phyloP scores from a whole-genome alignment of 2,888 invertebrate species.

The Pyrochroa serraticornis region DNA sequence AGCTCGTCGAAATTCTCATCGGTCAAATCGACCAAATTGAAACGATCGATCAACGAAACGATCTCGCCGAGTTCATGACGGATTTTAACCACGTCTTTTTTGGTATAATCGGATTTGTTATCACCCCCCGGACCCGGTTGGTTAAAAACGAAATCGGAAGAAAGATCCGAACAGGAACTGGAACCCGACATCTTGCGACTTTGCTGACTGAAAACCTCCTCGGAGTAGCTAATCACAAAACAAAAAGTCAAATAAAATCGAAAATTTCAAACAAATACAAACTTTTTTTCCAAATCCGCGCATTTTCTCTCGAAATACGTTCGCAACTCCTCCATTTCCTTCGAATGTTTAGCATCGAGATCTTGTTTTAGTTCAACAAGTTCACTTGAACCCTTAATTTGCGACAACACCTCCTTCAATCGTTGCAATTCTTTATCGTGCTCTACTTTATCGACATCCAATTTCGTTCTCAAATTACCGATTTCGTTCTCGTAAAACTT shows the following conservation, averaged over 20 bases:
- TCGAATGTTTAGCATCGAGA: constrained; percentile 69
- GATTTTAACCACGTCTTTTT: constrained; percentile 47
- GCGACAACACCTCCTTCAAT: constrained; percentile 63
- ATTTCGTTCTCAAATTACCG: constrained; percentile 43
- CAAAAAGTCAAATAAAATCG: constrained; percentile 5
- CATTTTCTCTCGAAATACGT: constrained; percentile 83
- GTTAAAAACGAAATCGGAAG: constrained; percentile 53
- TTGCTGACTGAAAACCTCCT: constrained; percentile 71
- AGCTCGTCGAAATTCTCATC: constrained; percentile 44
- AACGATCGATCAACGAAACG: constrained; percentile 36
- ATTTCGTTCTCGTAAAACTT: constrained; percentile 40
- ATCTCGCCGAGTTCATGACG: constrained; percentile 45
- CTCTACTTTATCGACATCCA: constrained; percentile 62
- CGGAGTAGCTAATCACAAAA: constrained; percentile 62
- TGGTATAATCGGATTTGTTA: constrained; percentile 35
- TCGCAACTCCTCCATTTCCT: constrained; percentile 79
- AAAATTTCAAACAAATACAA: constrained; percentile 41
- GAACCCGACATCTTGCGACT: constrained; percentile 64
- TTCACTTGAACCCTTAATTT: constrained; percentile 65
- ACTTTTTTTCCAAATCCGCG: constrained; percentile 80
- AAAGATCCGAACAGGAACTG: constrained; percentile 55
- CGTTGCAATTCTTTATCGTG: constrained; percentile 62
- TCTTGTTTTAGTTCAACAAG: constrained; percentile 65
- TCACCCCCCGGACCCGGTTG: constrained; percentile 49
- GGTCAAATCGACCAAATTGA: constrained; percentile 43